These are phyloP conservation scores for Piaya cayana DNA, from an alignment of 2,113 vertebrate genomes.

Conservation along the genomic window DNA sequence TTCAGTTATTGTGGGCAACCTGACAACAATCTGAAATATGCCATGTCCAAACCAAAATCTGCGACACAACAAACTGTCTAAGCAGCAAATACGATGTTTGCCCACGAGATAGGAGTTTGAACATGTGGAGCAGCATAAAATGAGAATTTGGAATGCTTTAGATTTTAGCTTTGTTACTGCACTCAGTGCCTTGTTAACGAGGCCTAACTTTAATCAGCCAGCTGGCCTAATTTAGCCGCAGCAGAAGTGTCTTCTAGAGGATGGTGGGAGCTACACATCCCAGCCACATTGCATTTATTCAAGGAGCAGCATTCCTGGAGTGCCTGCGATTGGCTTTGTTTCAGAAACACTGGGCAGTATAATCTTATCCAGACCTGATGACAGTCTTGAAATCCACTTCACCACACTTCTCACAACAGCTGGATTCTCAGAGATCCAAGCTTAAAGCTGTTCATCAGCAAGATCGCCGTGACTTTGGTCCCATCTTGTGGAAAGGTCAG, in stretches of 20 bases:
- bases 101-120: neutral
- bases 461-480: neutral
- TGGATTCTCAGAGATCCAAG: neutral
- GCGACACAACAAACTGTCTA: neutral
- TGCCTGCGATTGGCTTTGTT: neutral
- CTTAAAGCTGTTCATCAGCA: neutral
- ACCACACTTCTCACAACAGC: neutral
- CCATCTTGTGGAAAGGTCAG: neutral
- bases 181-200: neutral
- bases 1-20: neutral
- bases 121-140: neutral
- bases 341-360: neutral
- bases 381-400: neutral
- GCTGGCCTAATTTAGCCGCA: neutral
- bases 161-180: neutral
- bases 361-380: neutral
- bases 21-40: neutral
- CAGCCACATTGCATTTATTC: neutral
- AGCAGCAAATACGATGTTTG: neutral
- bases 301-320: neutral
- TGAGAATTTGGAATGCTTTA: neutral
- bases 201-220: conserved; percentile 22
- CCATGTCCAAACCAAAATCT: neutral
- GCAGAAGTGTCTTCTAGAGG: neutral
- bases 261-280: neutral